Percentiles rank a stretch among this genome's conserved stretches.
These are phyloP conservation scores for Eristalis arbustorum DNA, from an alignment of 2,888 invertebrate genomes.

Conservation along the genomic window DNA sequence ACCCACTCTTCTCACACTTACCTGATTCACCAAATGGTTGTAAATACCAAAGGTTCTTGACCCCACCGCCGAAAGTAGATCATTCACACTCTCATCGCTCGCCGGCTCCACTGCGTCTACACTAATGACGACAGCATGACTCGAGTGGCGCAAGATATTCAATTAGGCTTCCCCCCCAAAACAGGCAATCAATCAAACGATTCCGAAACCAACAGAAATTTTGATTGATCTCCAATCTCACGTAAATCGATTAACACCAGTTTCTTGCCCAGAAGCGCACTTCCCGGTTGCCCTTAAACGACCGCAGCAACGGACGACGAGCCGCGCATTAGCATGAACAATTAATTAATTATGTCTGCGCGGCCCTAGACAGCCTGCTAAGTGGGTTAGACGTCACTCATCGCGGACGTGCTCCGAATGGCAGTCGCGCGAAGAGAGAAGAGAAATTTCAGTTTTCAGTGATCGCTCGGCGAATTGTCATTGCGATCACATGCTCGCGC, in stretches of 20 bases:
- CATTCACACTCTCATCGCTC: neutral
- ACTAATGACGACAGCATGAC: neutral
- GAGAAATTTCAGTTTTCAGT: neutral
- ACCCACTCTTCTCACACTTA: no score
- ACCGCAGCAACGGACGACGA: constrained; percentile 9
- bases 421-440: neutral
- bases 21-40: no score
- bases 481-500: constrained; percentile 38
- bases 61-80: neutral
- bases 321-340: constrained; percentile 21
- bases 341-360: constrained; percentile 27
- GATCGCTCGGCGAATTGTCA: constrained; percentile 16
- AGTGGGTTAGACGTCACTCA: constrained; percentile 49
- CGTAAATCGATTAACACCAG: constrained; percentile 6
- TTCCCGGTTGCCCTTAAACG: constrained; percentile 7
- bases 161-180: neutral
- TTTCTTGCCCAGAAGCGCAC: neutral
- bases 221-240: neutral
- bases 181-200: neutral
- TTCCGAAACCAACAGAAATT: neutral
- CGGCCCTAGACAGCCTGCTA: constrained; percentile 21
- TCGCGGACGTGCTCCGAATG: constrained; percentile 25
- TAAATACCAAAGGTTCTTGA: neutral
- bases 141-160: neutral
- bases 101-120: neutral